A percentile compares a stretch with the other conserved stretches of the same genome.
These are phyloP conservation scores for Ariolimax columbianus DNA, from an alignment of 2,888 invertebrate genomes.

Conservation along the genomic window DNA sequence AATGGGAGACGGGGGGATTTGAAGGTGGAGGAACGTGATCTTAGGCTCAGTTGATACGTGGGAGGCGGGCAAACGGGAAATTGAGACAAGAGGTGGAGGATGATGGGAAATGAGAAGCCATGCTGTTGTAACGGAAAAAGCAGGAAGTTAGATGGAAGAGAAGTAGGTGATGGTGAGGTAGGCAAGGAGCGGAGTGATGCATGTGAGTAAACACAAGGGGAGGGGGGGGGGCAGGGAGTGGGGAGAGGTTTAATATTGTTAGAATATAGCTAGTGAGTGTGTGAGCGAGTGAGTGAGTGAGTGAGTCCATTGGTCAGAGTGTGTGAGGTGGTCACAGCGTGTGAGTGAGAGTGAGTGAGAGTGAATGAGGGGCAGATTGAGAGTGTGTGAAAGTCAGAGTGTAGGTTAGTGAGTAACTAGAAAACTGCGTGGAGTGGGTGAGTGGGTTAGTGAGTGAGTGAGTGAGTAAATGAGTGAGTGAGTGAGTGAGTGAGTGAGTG, in stretches of 20 bases:
- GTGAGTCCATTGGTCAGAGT: background rate
- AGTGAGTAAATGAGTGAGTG: constrained; percentile 4
- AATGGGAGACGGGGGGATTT: background rate
- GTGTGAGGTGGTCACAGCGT: background rate
- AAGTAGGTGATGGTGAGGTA: background rate
- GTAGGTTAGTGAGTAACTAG: background rate
- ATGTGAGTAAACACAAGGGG: background rate
- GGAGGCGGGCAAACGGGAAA: background rate
- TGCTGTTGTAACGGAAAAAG: background rate
- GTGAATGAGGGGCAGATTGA: background rate
- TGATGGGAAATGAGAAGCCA: background rate
- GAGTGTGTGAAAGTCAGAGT: background rate
- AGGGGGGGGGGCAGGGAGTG: background rate
- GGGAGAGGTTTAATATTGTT: too few relatives aligned
- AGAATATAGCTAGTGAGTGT: background rate
- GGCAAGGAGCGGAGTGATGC: background rate
- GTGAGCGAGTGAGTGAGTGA: constrained; percentile 3
- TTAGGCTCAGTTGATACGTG: background rate
- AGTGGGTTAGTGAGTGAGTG: background rate
- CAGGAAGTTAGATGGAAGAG: background rate
- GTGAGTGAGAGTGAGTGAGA: background rate
- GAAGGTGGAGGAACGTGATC: background rate
- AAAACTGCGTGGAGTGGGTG: background rate
- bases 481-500: constrained; percentile 8
- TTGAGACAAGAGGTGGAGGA: background rate